Evolutionary conservation across 2,797 vertebrate species (phyloP).

Genomic region (Chiroxiphia lanceolata): DNA sequence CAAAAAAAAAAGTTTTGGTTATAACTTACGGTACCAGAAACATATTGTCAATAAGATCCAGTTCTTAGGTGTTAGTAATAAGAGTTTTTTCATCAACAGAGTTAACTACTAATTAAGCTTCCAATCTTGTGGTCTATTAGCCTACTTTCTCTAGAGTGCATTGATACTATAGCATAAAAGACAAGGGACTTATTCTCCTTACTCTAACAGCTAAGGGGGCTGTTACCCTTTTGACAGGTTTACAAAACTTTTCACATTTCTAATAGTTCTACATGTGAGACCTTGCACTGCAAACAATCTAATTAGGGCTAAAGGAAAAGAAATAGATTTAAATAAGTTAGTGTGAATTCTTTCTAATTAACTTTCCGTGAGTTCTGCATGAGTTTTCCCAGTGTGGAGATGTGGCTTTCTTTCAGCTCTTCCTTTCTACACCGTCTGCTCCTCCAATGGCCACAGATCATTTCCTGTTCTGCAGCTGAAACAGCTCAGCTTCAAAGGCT

Average conservation of each 20-base stretch:
- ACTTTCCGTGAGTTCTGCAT: background rate
- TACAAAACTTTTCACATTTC: background rate
- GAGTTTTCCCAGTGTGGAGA: background rate
- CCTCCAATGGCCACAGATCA: background rate
- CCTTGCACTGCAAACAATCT: background rate
- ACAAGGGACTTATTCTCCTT: background rate
- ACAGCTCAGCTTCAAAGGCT: slow-evolving; percentile 9
- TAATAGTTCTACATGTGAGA: background rate
- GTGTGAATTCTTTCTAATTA: background rate
- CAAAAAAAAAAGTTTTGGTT: background rate
- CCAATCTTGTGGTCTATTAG: background rate
- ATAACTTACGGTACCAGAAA: background rate
- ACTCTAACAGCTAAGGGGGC: background rate
- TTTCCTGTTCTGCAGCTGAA: slow-evolving; percentile 11
- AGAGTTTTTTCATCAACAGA: background rate
- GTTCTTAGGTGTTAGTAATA: background rate
- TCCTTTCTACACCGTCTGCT: background rate
- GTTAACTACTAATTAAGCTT: slow-evolving; percentile 1
- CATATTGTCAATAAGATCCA: background rate
- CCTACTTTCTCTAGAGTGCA: background rate
- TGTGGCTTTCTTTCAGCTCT: background rate
- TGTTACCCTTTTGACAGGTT: background rate
- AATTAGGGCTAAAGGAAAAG: background rate
- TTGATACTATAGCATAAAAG: background rate
- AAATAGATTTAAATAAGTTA: background rate